Base-by-base conservation (phyloP, 2,113 vertebrate genomes). In the Numida meleagris region DNA sequence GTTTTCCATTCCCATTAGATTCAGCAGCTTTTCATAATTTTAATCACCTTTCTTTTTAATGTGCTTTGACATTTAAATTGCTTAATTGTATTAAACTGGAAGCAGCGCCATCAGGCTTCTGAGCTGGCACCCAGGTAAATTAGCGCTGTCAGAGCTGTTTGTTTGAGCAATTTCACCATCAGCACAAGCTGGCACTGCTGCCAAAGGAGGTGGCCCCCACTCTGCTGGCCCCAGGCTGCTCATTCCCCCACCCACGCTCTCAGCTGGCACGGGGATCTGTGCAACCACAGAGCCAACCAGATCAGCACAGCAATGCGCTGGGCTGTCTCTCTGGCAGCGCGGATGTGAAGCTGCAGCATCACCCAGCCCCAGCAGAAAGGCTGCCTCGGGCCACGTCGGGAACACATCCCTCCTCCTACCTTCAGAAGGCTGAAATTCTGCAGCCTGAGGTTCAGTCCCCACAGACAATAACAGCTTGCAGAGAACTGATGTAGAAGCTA, bases 241-340 rank as follows among this genome's bases (percentile, higher is more conserved):
- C 51, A 33, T 0, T 51, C 68, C 46, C 67, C 5, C 46, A 20
- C 67, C 46, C 68, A 51, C 68, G 36, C 67, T 24, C 67, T 36
- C 8, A 20, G 0, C 38, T 0, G 0, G 20, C 55, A 36, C 2
- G 0, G 55, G 31, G 20, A 38, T 51, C n/a, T 42, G 38, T 1
- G 1, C 81, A 82, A 50, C 63, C 2, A 1, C 72, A 21, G 38
- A 65, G 27, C 61, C 16, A 79, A 65, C 29, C 67, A 74, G 66
- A 33, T 9, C 33, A 38, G 40, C 81, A 48, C 45, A 10, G 76
- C 40, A 66, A 46, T 1, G 3, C 67, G 38, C 0, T 1, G 2
- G 1, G 46, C 63, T 62, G 75, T 46, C 80, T 76, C 80, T 38
- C 6, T 38, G 46, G 67, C 67, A 70, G 67, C 14, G 6, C 21